These are phyloP conservation scores for Leptopilina syphax DNA, from an alignment of 2,888 invertebrate species.

Conservation along the genomic window DNA sequence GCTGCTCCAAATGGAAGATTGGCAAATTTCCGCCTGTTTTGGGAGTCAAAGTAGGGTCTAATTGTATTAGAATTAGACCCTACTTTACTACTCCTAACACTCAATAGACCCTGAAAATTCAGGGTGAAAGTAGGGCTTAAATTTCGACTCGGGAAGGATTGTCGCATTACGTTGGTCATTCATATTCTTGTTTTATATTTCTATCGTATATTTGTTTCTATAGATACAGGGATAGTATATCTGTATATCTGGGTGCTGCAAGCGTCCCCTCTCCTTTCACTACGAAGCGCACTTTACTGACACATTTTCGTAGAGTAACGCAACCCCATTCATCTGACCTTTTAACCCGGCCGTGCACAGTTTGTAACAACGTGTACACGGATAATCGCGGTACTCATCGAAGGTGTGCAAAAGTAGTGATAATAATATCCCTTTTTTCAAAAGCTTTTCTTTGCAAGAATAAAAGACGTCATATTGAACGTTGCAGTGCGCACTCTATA, in stretches of 20 bases:
- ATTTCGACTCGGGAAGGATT: too few species aligned
- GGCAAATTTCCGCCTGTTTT: too few species aligned
- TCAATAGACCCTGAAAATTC: too few species aligned
- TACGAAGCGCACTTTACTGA: conserved; percentile 18
- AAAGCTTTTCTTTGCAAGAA: background rate
- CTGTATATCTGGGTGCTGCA: background rate
- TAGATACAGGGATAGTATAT: background rate
- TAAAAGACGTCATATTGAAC: conserved; percentile 1
- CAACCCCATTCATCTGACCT: conserved; percentile 32
- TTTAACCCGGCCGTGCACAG: conserved; percentile 31
- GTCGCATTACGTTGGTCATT: background rate
- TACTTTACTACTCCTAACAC: too few species aligned
- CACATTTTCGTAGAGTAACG: conserved; percentile 29
- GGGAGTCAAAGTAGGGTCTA: too few species aligned
- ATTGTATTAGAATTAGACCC: too few species aligned
- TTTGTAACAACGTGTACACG: conserved; percentile 13
- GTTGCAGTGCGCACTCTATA: too few species aligned
- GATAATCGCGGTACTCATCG: background rate
- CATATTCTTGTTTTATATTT: background rate
- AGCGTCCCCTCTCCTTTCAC: background rate
- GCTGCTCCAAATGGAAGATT: too few species aligned
- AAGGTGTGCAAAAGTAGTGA: conserved; percentile 25
- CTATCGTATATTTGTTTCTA: background rate
- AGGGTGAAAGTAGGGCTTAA: too few species aligned
- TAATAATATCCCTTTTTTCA: conserved; percentile 28